Evolutionary conservation across 2,113 vertebrate species (phyloP), one percentile per base, ranked within the genome.

Genomic region (Formicarius rufipectus): DNA sequence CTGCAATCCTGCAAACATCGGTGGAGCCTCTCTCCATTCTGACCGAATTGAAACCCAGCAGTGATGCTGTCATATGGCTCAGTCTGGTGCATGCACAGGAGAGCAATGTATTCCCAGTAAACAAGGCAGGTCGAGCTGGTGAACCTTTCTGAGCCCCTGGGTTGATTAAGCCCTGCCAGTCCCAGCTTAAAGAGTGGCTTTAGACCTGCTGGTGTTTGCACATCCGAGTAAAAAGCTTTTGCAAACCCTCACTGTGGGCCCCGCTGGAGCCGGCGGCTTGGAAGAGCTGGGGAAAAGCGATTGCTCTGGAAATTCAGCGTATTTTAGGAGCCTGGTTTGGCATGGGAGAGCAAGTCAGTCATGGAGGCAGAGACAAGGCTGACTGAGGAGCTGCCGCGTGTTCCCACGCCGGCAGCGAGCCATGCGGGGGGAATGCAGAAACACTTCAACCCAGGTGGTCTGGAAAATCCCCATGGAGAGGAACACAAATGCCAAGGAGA

Each of bases 401-500:
- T 67, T 95, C 93, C 90, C 90, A 64, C 17, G 4, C 80, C 17
- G 2, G 62, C 82, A 39, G 35, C 0, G 3, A 52, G 68, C 84
- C 4, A 24, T 71, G 13, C 0, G 1, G 55, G 49, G 47, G 47
- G 49, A 84, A 84, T 2, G 37, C 84, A 69, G 84, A 55, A 93
- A 72, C 8, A 24, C 27, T 87, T 28, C 95, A 33, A 82, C 93
- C 78, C 93, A 89, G 93, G 93, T 89, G 95, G 93, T 87, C 96
- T 89, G 96, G 96, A 94, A 95, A 97, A 93, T 30, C 96, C 96
- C 87, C 5, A 3, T 35, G 5, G 85, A 94, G 47, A 89, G 64
- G 77, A 59, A 19, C 0, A 2, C 0, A 1, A 84, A 23, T 0
- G 11, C 8, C 0, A 12, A 5, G 68, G 42, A 64, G 95, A 85